phyloP scores from a whole-genome alignment of 2,797 vertebrate genomes.

The Pterois miles region DNA sequence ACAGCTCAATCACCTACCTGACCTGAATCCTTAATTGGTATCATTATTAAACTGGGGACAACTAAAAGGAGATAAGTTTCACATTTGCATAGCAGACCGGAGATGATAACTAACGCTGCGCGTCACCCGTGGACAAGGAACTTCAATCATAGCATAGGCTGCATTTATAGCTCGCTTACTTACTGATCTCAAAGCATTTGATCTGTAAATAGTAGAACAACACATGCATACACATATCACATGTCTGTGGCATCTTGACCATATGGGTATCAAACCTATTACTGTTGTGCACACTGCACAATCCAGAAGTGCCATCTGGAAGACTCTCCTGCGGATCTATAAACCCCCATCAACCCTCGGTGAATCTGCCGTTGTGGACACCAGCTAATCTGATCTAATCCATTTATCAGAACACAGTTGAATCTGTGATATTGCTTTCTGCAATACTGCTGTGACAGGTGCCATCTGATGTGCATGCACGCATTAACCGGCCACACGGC shows the following conservation, averaged over 20 bases:
- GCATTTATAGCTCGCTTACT: constrained; percentile 43
- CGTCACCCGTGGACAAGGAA: constrained; percentile 44
- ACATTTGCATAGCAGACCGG: constrained; percentile 65
- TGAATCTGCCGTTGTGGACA: constrained; percentile 30
- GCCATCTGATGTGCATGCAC: constrained; percentile 39
- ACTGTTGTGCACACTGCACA: not conserved
- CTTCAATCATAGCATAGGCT: constrained; percentile 31
- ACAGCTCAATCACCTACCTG: constrained; percentile 79
- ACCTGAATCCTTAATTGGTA: constrained; percentile 77
- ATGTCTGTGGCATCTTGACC: not conserved
- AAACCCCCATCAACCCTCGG: not conserved
- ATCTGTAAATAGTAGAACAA: not conserved
- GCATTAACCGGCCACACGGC: constrained; percentile 25
- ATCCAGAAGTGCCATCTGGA: constrained; percentile 13
- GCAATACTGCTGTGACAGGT: constrained; percentile 42
- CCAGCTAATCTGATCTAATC: constrained; percentile 57
- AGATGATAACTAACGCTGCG: constrained; percentile 56
- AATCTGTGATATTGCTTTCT: constrained; percentile 52
- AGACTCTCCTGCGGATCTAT: constrained; percentile 1
- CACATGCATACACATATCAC: not conserved
- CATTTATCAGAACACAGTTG: constrained; percentile 45
- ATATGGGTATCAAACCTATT: constrained; percentile 12
- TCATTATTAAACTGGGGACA: constrained; percentile 77
- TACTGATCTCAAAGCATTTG: constrained; percentile 27
- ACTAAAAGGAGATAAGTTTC: constrained; percentile 67